Evolutionary conservation across 2,113 vertebrate species (phyloP).

Genomic region (Cariama cristata): DNA sequence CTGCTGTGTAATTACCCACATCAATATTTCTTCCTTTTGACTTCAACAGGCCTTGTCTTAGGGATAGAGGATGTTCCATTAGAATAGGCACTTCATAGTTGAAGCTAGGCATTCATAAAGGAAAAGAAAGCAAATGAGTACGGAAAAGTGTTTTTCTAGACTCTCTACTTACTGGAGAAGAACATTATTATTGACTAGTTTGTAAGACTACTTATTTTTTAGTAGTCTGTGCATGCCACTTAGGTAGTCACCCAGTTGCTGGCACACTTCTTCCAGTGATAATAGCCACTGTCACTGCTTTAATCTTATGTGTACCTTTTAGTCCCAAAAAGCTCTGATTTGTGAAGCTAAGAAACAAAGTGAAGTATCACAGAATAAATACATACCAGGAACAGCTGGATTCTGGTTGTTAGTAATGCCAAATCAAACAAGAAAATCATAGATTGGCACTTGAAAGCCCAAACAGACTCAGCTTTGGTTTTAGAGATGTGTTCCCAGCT

Average conservation of each 20-base stretch:
- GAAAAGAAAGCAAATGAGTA: neutral
- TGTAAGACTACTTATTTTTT: neutral
- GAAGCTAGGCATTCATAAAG: neutral
- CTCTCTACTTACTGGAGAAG: neutral
- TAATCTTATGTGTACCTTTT: neutral
- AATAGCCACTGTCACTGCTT: neutral
- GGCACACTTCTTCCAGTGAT: neutral
- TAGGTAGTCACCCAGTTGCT: neutral
- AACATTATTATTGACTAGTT: neutral
- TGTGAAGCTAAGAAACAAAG: neutral
- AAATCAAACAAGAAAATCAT: constrained; percentile 52
- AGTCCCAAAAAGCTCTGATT: neutral
- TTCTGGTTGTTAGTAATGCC: neutral
- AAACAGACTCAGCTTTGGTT: neutral
- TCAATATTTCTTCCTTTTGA: neutral
- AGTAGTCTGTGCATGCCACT: neutral
- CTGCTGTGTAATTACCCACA: neutral
- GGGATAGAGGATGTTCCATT: neutral
- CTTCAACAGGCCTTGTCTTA: neutral
- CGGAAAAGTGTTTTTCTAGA: neutral
- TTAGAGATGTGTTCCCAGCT: constrained; percentile 38
- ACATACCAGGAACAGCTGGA: constrained; percentile 14
- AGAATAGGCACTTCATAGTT: neutral
- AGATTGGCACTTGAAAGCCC: constrained; percentile 25
- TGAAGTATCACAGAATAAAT: neutral